Base-by-base conservation (phyloP, 2,113 vertebrate genomes). In the Oncorhynchus gorbuscha region DNA sequence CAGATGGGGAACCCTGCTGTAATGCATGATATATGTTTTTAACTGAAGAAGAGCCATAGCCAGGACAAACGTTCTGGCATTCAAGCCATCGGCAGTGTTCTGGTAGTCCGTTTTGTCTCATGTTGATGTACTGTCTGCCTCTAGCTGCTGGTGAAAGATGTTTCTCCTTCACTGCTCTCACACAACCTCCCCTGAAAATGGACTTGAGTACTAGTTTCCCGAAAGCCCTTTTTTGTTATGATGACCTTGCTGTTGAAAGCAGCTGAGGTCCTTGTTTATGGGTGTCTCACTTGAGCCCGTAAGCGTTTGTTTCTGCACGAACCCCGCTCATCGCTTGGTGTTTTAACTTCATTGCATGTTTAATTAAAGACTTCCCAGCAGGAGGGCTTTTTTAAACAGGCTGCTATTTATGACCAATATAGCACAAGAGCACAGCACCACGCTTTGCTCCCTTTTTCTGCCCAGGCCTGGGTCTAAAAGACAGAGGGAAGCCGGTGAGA, bases 281-380 rank as follows among this genome's bases (percentile, higher is more conserved):
- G 61, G 49, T 67, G 2, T 45, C 39, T 18, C 74, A 76, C 24
- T 74, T 69, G 26, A 64, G 80, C 79, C 76, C 65, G 74, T 61
- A 62, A 79, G 68, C 68, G 28, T 59, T 66, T 72, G 71, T 74
- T 77, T 77, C 69, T 64, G 55, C 59, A 22, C 22, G 49, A 1
- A 55, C 3, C 51, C 16, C 16, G 16, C 51, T 55, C 51, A 14
- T 55, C 4, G 61, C 22, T 69, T 77, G 68, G 49, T 74, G 73
- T 86, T 88, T 55, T 78, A 81, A 76, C 83, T 68, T 77, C 81
- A 86, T 86, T 86, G 90, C 79, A 84, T 90, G 78, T 89, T 88
- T 91, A 87, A 90, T 90, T 87, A 87, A 91, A 61, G 77, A 79
- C 73, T 81, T 86, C 81, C 75, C 67, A 22, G 85, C 83, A 78